phyloP scores from a whole-genome alignment of 2,113 vertebrate genomes.

The Stigmatopora nigra region DNA sequence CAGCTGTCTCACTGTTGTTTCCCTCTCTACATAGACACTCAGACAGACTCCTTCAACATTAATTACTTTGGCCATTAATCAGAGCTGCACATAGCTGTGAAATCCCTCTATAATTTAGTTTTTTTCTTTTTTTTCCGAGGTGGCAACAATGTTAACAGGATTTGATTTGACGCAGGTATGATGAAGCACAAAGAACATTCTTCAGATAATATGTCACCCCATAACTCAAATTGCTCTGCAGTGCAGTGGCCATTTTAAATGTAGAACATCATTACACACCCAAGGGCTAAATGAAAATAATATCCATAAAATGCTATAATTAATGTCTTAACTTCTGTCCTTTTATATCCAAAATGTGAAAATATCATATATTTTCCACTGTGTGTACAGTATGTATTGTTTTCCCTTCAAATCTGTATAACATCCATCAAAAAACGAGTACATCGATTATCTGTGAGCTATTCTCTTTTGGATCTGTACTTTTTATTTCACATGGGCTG shows the following conservation, averaged over 20 bases:
- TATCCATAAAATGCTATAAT: conserved; percentile 1
- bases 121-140: conserved; percentile 69
- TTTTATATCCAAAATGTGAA: no score
- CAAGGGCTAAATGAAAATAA: conserved; percentile 13
- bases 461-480: background rate
- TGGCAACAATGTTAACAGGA: conserved; percentile 68
- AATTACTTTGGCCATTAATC: conserved; percentile 75
- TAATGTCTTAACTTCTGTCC: background rate
- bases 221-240: conserved; percentile 9
- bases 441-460: no score
- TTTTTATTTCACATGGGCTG: background rate
- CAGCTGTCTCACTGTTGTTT: conserved; percentile 57
- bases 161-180: conserved; percentile 72
- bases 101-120: conserved; percentile 65
- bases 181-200: conserved; percentile 63
- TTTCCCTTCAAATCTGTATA: no score
- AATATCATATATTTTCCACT: no score
- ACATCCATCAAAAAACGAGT: no score
- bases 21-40: conserved; percentile 57
- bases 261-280: conserved; percentile 14
- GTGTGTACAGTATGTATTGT: no score
- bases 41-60: conserved; percentile 71
- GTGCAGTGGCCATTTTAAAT: conserved; percentile 19
- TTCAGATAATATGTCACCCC: conserved; percentile 63
- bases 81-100: conserved; percentile 65